Conservation (phyloP, 1,140 invertebrate genomes). For the Platyscapa corneri region DNA sequence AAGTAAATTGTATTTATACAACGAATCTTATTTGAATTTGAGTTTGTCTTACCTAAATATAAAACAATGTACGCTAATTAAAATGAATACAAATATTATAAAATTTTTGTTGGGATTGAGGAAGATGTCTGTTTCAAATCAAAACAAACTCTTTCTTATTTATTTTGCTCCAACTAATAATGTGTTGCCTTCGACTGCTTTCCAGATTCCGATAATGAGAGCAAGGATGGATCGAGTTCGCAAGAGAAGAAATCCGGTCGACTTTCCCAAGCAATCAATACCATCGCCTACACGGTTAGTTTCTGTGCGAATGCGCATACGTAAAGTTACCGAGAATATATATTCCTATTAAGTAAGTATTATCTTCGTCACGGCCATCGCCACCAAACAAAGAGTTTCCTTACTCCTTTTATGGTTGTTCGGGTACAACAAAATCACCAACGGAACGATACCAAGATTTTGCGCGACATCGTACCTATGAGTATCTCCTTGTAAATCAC, state of each 20-base stretch:
- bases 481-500: neutral
- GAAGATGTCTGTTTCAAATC: neutral
- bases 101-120: neutral
- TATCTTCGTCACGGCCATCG: neutral
- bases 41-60: neutral
- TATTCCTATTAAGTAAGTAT: neutral
- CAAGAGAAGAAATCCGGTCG: conserved; percentile 73
- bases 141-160: neutral
- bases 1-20: neutral
- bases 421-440: neutral
- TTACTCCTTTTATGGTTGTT: neutral
- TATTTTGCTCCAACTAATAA: neutral
- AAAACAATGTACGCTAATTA: neutral
- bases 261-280: conserved; percentile 73
- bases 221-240: conserved; percentile 71
- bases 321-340: neutral
- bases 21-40: neutral
- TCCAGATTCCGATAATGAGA: conserved; percentile 74
- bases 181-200: conserved; percentile 40
- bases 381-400: neutral
- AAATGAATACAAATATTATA: neutral
- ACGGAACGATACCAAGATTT: neutral
- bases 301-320: neutral
- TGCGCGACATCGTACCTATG: neutral
- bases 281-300: conserved; percentile 76